phyloP scores from a whole-genome alignment of 2,888 invertebrate species.

The Cerastis rubricosa region DNA sequence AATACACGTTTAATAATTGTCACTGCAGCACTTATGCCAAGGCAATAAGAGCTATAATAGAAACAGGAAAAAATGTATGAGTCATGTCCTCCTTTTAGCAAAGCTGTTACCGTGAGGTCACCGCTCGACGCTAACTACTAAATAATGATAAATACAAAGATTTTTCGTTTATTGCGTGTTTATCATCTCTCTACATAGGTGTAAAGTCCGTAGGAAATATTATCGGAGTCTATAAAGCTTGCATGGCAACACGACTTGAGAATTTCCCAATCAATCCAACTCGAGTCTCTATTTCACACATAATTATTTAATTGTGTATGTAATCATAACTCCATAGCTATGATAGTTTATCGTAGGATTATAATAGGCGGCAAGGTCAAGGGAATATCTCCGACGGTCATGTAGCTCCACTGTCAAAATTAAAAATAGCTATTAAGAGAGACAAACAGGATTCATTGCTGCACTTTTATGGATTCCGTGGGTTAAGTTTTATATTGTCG shows the following conservation, averaged over 20 bases:
- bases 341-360: conserved; percentile 2
- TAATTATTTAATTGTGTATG: no score
- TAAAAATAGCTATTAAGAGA: not conserved
- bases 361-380: conserved; percentile 32
- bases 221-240: not conserved
- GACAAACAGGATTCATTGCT: not conserved
- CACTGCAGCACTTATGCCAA: conserved; percentile 13
- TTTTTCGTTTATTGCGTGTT: not conserved
- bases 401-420: not conserved
- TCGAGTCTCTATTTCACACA: not conserved
- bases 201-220: not conserved
- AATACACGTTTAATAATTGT: conserved; percentile 26
- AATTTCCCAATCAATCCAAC: not conserved
- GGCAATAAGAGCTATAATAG: conserved; percentile 28
- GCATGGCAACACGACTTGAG: conserved; percentile 14
- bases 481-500: not conserved
- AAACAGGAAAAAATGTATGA: conserved; percentile 53
- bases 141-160: conserved; percentile 17
- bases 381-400: conserved; percentile 30
- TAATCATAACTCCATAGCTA: not conserved
- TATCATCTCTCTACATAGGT: not conserved
- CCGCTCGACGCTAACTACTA: conserved; percentile 35
- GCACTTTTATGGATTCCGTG: not conserved
- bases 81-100: conserved; percentile 59
- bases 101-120: conserved; percentile 61